phyloP scores from a whole-genome alignment of 1,140 invertebrate genomes.

The Bombus terrestris region DNA sequence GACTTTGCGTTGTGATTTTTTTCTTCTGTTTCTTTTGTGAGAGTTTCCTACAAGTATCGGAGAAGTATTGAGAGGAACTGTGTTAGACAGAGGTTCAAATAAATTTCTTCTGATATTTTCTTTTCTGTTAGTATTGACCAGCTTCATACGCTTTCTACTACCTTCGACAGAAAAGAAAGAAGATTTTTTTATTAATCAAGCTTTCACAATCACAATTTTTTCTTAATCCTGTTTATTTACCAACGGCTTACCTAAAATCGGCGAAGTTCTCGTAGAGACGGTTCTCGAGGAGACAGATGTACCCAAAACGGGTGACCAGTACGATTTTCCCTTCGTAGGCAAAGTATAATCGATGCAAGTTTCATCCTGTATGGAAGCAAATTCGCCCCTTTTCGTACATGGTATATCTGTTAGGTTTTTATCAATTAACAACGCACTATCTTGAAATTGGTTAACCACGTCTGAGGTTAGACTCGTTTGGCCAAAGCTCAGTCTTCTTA shows the following conservation, averaged over 20 bases:
- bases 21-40: neutral
- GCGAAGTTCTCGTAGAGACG: slow-evolving; percentile 15
- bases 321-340: neutral
- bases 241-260: slow-evolving; percentile 3
- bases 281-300: neutral
- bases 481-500: slow-evolving; percentile 53
- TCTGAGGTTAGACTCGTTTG: slow-evolving; percentile 44
- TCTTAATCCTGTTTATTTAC: too few relatives aligned
- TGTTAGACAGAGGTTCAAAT: neutral
- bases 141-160: neutral
- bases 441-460: neutral
- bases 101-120: slow-evolving; percentile 17
- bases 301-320: neutral
- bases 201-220: too few relatives aligned
- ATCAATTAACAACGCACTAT: slow-evolving; percentile 7
- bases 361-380: slow-evolving; percentile 59
- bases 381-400: slow-evolving; percentile 38
- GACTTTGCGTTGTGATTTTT: neutral
- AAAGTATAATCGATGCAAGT: neutral
- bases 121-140: neutral
- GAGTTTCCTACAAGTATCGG: slow-evolving; percentile 24
- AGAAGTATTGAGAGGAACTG: neutral
- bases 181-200: too few relatives aligned
- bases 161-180: neutral
- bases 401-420: slow-evolving; percentile 35